Evolutionary conservation across 2,113 vertebrate species (phyloP), one percentile per base, ranked within the genome.

Genomic region (Acinonyx jubatus): DNA sequence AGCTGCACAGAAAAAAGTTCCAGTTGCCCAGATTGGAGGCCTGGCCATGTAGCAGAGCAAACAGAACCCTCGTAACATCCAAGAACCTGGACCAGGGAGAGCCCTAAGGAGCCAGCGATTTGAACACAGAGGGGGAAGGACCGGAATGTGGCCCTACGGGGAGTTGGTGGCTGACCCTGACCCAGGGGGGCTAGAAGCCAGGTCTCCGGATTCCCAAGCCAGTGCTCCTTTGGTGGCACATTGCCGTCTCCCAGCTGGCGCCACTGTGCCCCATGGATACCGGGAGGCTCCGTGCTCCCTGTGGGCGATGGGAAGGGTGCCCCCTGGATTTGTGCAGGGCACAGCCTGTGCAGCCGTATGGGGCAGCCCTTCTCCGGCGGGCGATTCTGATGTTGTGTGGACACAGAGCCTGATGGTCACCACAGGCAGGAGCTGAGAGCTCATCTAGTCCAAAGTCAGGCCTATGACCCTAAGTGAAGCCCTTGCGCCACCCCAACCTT

Each of bases 381-480:
- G 65, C 31, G 29, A 80, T 15, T 41, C 12, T 0, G 3, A 36
- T 7, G 0, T 31, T 3, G 41, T 48, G 31, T 71, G 21, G 16
- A 38, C 74, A n/a, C n/a, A 52, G 65, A 61, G 7, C 36, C 61
- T 55, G 23, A 68, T 11, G 50, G 3, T 14, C 1, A 1, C 11
- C 5, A 19, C 0, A 1, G 4, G 0, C 23, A 38, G 23, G 38
- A 73, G n/a, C 63, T 27, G 11, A 33, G 61, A 29, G 8, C 31
- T 38, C 61, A n/a, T 4, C 15, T 18, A 3, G 33, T 10, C 45
- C 80, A 55, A 65, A 38, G 19, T 82, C 52, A 36, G 68, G 14
- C 25, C 71, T 25, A 4, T 0, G 6, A 50, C 10, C 16, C 0
- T 4, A 1, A 0, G 0, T 4, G 36, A 95, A 66, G 57, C 25